Percentiles rank a stretch among this genome's conserved stretches.
Conservation (phyloP, 2,113 vertebrate genomes). For the Steatornis caripensis region DNA sequence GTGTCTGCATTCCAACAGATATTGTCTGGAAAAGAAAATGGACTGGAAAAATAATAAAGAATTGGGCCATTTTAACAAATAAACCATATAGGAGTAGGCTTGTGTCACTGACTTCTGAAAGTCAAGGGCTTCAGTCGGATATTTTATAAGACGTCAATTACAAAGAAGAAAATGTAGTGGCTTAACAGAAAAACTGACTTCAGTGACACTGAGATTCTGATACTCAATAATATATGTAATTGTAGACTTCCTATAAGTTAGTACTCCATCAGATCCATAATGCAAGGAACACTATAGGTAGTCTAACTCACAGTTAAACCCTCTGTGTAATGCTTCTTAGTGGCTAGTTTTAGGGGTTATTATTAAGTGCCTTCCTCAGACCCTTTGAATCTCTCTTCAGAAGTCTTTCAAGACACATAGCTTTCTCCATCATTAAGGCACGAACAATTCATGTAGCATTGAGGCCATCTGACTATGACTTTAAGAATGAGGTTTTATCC, state of each 20-base stretch:
- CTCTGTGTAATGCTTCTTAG: neutral
- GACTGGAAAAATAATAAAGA: neutral
- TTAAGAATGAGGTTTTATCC: neutral
- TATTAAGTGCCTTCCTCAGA: neutral
- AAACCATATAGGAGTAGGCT: neutral
- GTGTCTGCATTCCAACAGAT: conserved; percentile 17
- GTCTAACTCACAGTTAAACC: neutral
- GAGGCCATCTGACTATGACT: neutral
- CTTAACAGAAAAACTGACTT: neutral
- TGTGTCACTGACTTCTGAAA: neutral
- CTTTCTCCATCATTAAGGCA: neutral
- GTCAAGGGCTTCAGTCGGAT: neutral
- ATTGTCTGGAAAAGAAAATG: conserved; percentile 34
- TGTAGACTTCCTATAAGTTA: neutral
- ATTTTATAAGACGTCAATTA: neutral
- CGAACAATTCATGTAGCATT: neutral
- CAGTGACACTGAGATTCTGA: neutral
- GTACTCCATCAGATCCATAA: neutral
- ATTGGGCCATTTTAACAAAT: neutral
- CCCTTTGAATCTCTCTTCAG: neutral
- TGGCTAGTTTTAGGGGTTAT: neutral
- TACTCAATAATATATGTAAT: neutral
- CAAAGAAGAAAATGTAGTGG: neutral
- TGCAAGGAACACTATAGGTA: neutral
- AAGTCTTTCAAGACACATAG: neutral